These are phyloP conservation scores for Apodemus sylvaticus DNA, from an alignment of 2,113 vertebrate genomes.

Conservation along the genomic window DNA sequence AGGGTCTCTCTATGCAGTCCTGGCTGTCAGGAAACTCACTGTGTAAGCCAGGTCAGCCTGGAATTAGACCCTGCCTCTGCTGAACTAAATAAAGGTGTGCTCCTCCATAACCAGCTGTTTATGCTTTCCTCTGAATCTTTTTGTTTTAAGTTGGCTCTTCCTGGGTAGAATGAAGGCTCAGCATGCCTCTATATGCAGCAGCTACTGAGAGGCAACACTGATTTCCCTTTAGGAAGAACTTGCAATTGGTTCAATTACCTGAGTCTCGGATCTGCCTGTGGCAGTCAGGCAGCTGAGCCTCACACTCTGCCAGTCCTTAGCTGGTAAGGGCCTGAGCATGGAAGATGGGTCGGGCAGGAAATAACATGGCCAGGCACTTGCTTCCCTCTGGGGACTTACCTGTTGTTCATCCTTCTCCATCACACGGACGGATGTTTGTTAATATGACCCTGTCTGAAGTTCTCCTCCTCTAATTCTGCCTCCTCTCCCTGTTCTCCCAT, in stretches of 20 bases:
- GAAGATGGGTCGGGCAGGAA: not conserved
- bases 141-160: not conserved
- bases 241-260: not conserved
- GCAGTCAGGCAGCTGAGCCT: not conserved
- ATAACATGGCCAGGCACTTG: too few species aligned
- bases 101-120: not conserved
- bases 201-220: rapidly evolving
- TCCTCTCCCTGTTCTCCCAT: too few species aligned
- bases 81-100: too few species aligned
- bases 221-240: not conserved
- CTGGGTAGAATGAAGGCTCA: not conserved
- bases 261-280: not conserved
- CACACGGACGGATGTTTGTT: not conserved
- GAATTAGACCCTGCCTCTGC: not conserved
- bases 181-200: rapidly evolving
- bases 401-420: not conserved
- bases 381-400: not conserved
- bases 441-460: not conserved
- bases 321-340: not conserved
- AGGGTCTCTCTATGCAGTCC: not conserved
- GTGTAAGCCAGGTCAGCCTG: not conserved
- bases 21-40: not conserved
- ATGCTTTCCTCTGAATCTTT: not conserved
- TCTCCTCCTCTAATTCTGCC: not conserved
- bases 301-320: not conserved